Evolutionary conservation across 2,113 vertebrate species (phyloP).

Genomic region (Pachyramphus minor): DNA sequence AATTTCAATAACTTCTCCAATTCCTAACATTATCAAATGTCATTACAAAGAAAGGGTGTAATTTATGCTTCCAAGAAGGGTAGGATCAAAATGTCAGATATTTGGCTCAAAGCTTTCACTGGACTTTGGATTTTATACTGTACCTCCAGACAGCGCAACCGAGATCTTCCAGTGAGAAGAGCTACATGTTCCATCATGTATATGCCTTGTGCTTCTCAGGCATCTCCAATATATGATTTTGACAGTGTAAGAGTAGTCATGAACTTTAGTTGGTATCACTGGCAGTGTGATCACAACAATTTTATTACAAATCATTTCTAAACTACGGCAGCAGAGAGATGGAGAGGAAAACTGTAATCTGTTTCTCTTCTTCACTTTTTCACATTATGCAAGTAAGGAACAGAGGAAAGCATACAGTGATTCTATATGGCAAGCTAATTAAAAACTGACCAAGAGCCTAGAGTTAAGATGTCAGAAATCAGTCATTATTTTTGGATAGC

Average conservation of each 20-base stretch:
- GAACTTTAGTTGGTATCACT: neutral
- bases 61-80: neutral
- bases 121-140: neutral
- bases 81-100: neutral
- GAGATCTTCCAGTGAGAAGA: neutral
- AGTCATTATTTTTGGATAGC: neutral
- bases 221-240: neutral
- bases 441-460: neutral
- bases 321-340: neutral
- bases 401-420: neutral
- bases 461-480: neutral
- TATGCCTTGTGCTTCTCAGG: neutral
- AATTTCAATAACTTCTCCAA: neutral
- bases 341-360: neutral
- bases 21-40: neutral
- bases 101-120: neutral
- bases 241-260: neutral
- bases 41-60: neutral
- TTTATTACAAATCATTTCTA: neutral
- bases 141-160: neutral
- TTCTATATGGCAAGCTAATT: neutral
- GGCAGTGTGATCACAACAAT: neutral
- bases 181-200: accelerated
- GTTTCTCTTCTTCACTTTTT: neutral
- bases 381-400: neutral